Base-by-base conservation (phyloP, 2,113 vertebrate genomes). In the Salvator merianae region DNA sequence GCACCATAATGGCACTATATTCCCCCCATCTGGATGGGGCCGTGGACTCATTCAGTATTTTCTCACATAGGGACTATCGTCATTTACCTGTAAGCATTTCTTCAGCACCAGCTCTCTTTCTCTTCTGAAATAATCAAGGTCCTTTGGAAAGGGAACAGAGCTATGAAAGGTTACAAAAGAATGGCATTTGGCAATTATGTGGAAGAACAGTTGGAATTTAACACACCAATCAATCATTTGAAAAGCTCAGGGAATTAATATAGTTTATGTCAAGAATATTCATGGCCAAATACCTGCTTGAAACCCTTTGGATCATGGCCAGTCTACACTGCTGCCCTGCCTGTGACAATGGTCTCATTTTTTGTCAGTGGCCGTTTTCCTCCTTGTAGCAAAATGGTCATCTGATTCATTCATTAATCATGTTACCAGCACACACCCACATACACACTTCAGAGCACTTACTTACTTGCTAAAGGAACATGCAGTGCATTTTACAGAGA, bases 121-220 rank as follows among this genome's bases (percentile, higher is more conserved):
- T 88, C 88, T 93, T 86, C 94, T 94, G 84, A 97, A 97, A 90
- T 87, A 96, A 82, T 94, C 94, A 65, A 91, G 53, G 62, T 96
- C 95, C 83, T 95, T 97, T 69, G 95, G 96, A 89, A 96, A 91
- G 73, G 62, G 80, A 88, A 97, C 84, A 88, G 96, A 97, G 84
- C 95, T 96, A 86, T 38, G 94, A 89, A 87, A 77, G 55, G 75
- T 40, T 47, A 79, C 53, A 22, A 87, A 50, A 13, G 30, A 16
- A 72, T 77, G 47, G 38, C 38, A 86, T 76, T 1, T 14, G 14
- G 53, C 26, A 77, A 86, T 3, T 2, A 24, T 32, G 16, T 50
- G 43, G n/a, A 38, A 40, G 6, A 10, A 40, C 7, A 43, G 16
- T 66, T 40, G 20, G 22, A 59, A n/a, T 30, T 30, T 55, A 43